Percentiles rank a stretch among this genome's conserved stretches.
Conservation (phyloP, 35 echinoderm and acorn worm species). For the Apostichopus japonicus region DNA sequence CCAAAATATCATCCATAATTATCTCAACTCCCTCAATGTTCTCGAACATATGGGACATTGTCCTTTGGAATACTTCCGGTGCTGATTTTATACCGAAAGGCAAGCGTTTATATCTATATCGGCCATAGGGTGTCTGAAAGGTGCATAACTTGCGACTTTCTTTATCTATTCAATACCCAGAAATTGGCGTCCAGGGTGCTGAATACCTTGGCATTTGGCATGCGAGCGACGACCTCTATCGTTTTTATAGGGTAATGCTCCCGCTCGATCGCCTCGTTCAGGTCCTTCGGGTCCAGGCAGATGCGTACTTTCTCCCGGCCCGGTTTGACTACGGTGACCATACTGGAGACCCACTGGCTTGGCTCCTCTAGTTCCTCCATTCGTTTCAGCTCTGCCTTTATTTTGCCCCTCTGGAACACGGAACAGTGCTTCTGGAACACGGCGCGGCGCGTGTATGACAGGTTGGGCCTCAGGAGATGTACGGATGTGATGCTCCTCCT, state of each 20-base stretch:
- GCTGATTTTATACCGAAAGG: constrained; percentile 64
- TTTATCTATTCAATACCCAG: neutral
- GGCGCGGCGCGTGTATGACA: constrained; percentile 58
- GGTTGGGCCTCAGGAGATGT: neutral
- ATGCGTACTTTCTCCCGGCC: constrained; percentile 27
- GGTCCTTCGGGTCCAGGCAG: constrained; percentile 47
- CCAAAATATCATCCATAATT: constrained; percentile 63
- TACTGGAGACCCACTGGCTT: constrained; percentile 46
- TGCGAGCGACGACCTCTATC: too few species aligned
- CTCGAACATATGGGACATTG: constrained; percentile 51
- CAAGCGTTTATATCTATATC: constrained; percentile 46
- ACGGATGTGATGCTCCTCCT: neutral
- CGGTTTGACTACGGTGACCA: constrained; percentile 31
- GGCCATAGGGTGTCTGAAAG: constrained; percentile 49
- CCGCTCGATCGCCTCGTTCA: too few species aligned
- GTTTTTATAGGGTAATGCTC: neutral
- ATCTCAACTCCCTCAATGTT: constrained; percentile 31
- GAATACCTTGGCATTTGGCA: too few species aligned
- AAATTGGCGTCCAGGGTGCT: too few species aligned
- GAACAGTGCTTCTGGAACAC: constrained; percentile 48
- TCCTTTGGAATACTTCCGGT: constrained; percentile 43
- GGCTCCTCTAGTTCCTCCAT: constrained; percentile 50
- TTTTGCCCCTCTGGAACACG: constrained; percentile 45
- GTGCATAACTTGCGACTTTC: neutral
- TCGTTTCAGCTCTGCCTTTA: constrained; percentile 53